Conservation (phyloP, 2,113 vertebrate species). For the Gila orcuttii region DNA sequence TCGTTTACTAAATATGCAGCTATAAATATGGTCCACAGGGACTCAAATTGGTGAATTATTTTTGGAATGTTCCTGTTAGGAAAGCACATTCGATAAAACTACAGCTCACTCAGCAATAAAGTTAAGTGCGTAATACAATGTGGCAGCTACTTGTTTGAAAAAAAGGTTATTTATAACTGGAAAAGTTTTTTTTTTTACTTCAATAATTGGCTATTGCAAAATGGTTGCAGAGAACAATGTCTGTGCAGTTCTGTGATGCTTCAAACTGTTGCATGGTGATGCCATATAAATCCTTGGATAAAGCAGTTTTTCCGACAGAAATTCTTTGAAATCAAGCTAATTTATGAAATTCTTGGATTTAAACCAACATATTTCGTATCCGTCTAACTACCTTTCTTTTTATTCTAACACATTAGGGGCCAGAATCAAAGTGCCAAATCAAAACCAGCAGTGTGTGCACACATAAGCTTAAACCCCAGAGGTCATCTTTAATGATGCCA, state of each 20-base stretch:
- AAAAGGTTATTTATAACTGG: background rate
- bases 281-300: background rate
- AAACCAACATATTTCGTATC: slow-evolving; percentile 19
- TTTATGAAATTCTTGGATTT: slow-evolving; percentile 22
- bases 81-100: background rate
- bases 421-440: slow-evolving; percentile 32
- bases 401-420: background rate
- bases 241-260: background rate
- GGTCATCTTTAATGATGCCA: slow-evolving; percentile 52
- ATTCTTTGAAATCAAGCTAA: slow-evolving; percentile 11
- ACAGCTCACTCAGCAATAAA: background rate
- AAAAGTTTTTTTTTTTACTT: background rate
- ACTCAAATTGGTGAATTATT: background rate
- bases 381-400: slow-evolving; percentile 6
- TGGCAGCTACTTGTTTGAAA: background rate
- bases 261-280: background rate
- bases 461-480: slow-evolving; percentile 43
- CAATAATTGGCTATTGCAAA: background rate
- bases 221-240: background rate
- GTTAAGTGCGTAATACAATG: background rate
- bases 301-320: background rate
- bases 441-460: slow-evolving; percentile 30
- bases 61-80: background rate
- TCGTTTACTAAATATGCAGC: background rate
- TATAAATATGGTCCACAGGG: background rate